Percentiles rank a stretch among this genome's conserved stretches.
Evolutionary conservation across 2,888 invertebrate genomes (phyloP).

Genomic region (Hyalella azteca): DNA sequence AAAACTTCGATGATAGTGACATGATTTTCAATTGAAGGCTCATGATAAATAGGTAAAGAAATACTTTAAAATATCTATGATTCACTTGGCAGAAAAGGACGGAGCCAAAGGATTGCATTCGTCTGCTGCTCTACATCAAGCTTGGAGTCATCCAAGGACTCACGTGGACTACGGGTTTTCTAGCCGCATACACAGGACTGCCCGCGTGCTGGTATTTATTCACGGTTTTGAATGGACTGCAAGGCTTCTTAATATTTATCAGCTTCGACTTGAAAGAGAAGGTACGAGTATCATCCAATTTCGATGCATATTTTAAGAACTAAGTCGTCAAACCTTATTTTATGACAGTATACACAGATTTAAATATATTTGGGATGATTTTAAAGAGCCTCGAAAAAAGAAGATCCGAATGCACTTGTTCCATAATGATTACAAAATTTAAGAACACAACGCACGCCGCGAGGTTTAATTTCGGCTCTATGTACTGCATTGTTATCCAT

Average conservation of each 20-base stretch:
- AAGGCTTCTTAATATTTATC: constrained; percentile 65
- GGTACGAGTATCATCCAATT: constrained; percentile 54
- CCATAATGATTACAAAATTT: too few species aligned
- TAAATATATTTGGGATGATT: too few species aligned
- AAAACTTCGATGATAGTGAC: too few species aligned
- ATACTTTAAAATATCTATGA: neutral
- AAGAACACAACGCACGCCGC: too few species aligned
- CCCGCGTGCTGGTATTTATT: constrained; percentile 64
- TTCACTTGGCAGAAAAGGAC: constrained; percentile 42
- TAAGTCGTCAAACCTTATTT: too few species aligned
- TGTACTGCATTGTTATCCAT: too few species aligned
- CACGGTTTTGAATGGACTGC: constrained; percentile 65
- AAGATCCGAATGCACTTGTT: too few species aligned
- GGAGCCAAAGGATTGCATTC: constrained; percentile 60
- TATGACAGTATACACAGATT: too few species aligned
- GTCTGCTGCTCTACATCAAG: constrained; percentile 62
- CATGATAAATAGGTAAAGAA: neutral
- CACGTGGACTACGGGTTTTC: constrained; percentile 65
- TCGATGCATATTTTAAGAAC: too few species aligned
- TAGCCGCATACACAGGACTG: constrained; percentile 62
- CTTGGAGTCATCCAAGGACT: constrained; percentile 65
- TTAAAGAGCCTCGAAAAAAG: too few species aligned
- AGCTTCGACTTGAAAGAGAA: constrained; percentile 62
- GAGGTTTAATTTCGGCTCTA: too few species aligned
- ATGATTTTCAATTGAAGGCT: neutral